phyloP scores from a whole-genome alignment of 2,888 invertebrate genomes.

The Oxystoma pomonae region DNA sequence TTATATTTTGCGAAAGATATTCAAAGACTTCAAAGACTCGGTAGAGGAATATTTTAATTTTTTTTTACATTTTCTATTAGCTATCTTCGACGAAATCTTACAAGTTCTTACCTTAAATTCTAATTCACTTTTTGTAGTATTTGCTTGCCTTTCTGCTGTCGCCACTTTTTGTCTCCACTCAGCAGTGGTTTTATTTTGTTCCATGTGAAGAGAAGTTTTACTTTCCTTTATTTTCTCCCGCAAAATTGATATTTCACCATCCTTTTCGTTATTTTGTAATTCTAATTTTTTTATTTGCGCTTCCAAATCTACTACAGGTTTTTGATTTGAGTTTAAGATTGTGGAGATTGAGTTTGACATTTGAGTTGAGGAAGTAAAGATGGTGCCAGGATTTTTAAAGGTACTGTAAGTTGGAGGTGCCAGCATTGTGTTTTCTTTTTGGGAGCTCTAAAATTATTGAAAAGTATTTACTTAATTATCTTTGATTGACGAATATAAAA shows the following conservation, averaged over 20 bases:
- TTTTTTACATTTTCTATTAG: too few species aligned
- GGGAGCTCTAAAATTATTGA: not conserved
- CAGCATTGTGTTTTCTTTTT: not conserved
- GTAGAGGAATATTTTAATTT: too few species aligned
- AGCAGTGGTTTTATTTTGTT: constrained; percentile 45
- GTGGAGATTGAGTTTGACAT: constrained; percentile 14
- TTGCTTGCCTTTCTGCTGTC: constrained; percentile 46
- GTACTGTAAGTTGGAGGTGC: constrained; percentile 30
- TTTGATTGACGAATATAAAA: too few species aligned
- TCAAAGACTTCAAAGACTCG: too few species aligned
- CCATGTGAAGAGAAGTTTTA: constrained; percentile 48
- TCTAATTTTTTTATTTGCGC: constrained; percentile 34
- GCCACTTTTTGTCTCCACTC: constrained; percentile 53
- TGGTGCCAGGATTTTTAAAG: constrained; percentile 30
- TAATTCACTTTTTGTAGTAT: constrained; percentile 51
- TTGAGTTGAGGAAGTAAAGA: constrained; percentile 26
- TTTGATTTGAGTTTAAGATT: not conserved
- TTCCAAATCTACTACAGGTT: constrained; percentile 14
- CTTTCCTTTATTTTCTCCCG: constrained; percentile 52
- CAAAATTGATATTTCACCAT: constrained; percentile 56
- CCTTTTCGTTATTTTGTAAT: constrained; percentile 54
- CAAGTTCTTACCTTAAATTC: constrained; percentile 58
- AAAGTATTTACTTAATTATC: too few species aligned
- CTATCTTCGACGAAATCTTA: too few species aligned
- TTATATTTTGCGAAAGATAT: too few species aligned